Percentiles rank a stretch among this genome's conserved stretches.
Evolutionary conservation across 2,797 vertebrate genomes (phyloP).

Genomic region (Notolabrus celidotus): DNA sequence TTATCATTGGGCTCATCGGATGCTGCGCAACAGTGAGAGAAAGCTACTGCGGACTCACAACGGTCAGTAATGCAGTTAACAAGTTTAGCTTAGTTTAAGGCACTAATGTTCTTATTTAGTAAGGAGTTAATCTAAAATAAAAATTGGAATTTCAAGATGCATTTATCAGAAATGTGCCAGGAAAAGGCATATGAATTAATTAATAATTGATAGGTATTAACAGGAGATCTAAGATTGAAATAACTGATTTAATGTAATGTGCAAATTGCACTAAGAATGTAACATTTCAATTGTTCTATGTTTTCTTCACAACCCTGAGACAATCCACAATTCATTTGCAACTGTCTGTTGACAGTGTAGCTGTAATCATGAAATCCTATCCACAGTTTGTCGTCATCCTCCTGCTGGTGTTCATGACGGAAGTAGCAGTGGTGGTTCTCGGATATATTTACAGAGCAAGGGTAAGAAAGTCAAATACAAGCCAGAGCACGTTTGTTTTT

Average conservation of each 20-base stretch:
- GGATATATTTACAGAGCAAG: slow-evolving; percentile 98
- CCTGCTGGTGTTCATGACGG: slow-evolving; percentile 95
- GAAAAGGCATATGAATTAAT: no score
- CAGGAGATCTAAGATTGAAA: not conserved
- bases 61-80: slow-evolving; percentile 82
- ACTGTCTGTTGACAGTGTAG: not conserved
- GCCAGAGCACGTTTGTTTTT: slow-evolving; percentile 6
- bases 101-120: not conserved
- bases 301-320: not conserved
- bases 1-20: slow-evolving; percentile 95
- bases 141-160: not conserved
- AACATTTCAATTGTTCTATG: not conserved
- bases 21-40: slow-evolving; percentile 97
- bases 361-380: slow-evolving; percentile 63
- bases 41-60: slow-evolving; percentile 92
- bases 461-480: slow-evolving; percentile 79
- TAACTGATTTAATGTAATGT: not conserved
- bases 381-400: slow-evolving; percentile 95
- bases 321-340: not conserved
- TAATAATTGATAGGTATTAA: slow-evolving; percentile 5
- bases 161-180: not conserved
- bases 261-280: not conserved
- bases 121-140: not conserved
- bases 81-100: not conserved
- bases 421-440: slow-evolving; percentile 95